Percentiles rank a stretch among this genome's conserved stretches.
Evolutionary conservation across 2,113 vertebrate genomes (phyloP).

Genomic region (Pagrus major): DNA sequence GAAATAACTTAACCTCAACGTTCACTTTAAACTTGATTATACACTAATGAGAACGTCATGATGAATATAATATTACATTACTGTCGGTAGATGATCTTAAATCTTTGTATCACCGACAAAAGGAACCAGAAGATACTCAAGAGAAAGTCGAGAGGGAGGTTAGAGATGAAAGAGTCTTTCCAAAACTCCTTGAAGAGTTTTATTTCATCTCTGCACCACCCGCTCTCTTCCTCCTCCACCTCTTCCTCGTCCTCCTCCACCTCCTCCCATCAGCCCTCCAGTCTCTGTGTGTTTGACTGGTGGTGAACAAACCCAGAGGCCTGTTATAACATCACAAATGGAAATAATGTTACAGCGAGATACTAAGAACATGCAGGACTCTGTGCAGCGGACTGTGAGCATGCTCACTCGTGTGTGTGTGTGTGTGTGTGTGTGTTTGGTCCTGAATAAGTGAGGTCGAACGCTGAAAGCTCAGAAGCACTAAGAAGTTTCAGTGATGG

Average conservation of each 20-base stretch:
- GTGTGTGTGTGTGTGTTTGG: slow-evolving; percentile 12
- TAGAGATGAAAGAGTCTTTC: no score
- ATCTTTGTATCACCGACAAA: no score
- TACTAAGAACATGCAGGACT: neutral
- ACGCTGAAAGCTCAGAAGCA: neutral
- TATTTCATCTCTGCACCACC: neutral
- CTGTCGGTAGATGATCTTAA: no score
- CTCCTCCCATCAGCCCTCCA: neutral
- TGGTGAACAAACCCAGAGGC: neutral
- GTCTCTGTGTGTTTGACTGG: slow-evolving; percentile 4
- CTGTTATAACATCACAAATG: slow-evolving; percentile 21
- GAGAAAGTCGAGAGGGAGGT: no score
- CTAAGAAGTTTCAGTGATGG: neutral
- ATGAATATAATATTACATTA: no score
- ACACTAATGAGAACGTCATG: no score
- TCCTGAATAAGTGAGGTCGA: slow-evolving; percentile 33
- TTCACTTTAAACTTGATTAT: no score
- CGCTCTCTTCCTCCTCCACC: neutral
- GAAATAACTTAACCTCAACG: no score
- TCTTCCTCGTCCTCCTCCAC: neutral
- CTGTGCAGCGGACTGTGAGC: slow-evolving; percentile 17
- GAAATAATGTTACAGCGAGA: slow-evolving; percentile 33
- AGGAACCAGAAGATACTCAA: no score
- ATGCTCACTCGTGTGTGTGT: neutral
- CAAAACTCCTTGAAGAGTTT: neutral